phyloP scores from a whole-genome alignment of 2,113 vertebrate species.

The Uropsilus gracilis region DNA sequence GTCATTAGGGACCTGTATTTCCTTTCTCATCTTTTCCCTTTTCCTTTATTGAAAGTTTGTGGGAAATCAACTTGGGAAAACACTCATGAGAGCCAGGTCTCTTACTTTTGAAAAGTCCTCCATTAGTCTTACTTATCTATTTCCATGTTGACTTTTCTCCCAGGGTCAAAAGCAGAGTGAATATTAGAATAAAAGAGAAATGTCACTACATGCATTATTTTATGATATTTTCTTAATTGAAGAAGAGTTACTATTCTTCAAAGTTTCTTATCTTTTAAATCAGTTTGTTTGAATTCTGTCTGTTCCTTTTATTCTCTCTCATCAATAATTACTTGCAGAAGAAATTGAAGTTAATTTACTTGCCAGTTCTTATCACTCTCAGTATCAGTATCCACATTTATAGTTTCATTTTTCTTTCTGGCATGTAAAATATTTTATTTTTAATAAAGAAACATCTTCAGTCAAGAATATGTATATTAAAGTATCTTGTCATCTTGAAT shows the following conservation, averaged over 20 bases:
- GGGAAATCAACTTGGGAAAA: conserved; percentile 52
- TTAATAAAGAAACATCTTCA: conserved; percentile 58
- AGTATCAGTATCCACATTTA: background rate
- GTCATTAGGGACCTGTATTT: conserved; percentile 65
- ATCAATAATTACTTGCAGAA: conserved; percentile 34
- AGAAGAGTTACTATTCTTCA: conserved; percentile 18
- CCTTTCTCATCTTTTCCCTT: conserved; percentile 65
- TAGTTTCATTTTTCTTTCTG: conserved; percentile 67
- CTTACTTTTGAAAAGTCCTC: conserved; percentile 10
- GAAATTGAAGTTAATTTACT: conserved; percentile 52
- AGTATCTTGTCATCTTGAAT: background rate
- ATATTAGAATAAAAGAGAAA: background rate
- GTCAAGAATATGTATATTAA: conserved; percentile 13
- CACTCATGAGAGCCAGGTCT: background rate
- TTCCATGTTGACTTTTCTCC: conserved; percentile 31
- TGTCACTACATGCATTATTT: background rate
- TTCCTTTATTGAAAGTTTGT: conserved; percentile 45
- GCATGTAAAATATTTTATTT: conserved; percentile 64
- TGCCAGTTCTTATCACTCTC: background rate
- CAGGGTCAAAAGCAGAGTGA: background rate
- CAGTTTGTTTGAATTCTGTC: conserved; percentile 12
- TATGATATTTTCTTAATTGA: background rate
- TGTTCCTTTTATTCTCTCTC: background rate
- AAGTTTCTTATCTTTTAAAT: conserved; percentile 48
- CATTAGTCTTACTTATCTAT: background rate